These are phyloP conservation scores for Cheirogaleus medius DNA, from an alignment of 2,113 vertebrate species.

Conservation along the genomic window DNA sequence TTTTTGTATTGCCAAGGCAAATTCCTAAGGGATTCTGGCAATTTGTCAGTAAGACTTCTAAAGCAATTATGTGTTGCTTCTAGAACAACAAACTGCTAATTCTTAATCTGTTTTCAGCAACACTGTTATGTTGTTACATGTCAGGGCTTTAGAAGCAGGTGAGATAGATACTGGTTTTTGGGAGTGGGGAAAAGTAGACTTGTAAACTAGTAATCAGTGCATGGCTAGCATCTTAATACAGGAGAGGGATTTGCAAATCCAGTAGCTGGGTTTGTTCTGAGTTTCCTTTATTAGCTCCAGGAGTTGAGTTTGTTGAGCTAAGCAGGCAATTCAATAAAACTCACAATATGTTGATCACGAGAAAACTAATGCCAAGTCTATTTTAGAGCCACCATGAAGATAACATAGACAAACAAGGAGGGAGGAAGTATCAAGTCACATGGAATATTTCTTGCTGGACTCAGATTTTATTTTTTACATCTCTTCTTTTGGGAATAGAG, in stretches of 20 bases:
- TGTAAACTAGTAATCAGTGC: not conserved
- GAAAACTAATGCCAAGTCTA: not conserved
- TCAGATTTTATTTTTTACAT: not conserved
- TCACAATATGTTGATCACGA: not conserved
- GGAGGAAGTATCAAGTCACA: not conserved
- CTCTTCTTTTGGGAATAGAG: not conserved
- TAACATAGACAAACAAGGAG: not conserved
- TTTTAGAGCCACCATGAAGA: not conserved
- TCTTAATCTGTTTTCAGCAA: not conserved
- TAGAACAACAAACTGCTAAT: not conserved
- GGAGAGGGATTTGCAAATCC: not conserved
- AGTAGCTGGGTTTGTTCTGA: not conserved
- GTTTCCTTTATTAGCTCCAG: not conserved
- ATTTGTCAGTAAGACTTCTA: not conserved
- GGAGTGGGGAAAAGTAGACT: not conserved
- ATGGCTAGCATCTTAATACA: not conserved
- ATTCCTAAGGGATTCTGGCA: not conserved
- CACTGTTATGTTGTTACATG: not conserved
- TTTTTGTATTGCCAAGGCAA: not conserved
- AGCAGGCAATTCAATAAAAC: not conserved
- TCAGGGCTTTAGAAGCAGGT: not conserved
- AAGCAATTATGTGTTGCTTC: not conserved
- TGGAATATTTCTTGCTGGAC: not conserved
- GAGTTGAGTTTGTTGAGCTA: not conserved
- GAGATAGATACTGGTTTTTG: not conserved